Percentiles rank a stretch among this genome's conserved stretches.
Evolutionary conservation across 2,888 invertebrate genomes (phyloP).

Genomic region (Stenurella melanura): DNA sequence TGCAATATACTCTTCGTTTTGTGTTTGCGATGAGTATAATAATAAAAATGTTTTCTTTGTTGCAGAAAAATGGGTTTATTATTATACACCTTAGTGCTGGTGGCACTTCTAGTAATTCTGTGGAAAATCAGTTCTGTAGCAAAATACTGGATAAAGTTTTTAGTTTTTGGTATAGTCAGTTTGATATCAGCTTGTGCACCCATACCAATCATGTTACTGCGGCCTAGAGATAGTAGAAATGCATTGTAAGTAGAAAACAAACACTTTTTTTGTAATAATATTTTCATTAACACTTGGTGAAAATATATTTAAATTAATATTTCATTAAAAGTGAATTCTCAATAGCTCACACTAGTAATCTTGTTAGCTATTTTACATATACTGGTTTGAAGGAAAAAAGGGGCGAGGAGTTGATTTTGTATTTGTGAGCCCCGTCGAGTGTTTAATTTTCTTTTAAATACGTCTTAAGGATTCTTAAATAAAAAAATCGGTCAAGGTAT

Average conservation of each 20-base stretch:
- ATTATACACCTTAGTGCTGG: conserved; percentile 51
- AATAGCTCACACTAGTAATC: no score
- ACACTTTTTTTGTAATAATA: not conserved
- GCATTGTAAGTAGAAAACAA: conserved; percentile 82
- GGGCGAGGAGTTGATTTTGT: no score
- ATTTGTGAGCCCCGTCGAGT: no score
- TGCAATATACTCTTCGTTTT: no score
- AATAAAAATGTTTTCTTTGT: conserved; percentile 4
- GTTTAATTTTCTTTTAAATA: no score
- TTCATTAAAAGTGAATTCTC: no score
- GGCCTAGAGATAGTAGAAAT: conserved; percentile 84
- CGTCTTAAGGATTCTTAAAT: no score
- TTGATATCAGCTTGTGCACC: conserved; percentile 78
- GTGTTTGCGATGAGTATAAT: no score
- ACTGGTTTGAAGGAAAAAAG: no score
- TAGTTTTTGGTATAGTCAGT: conserved; percentile 79
- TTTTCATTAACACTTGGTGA: not conserved
- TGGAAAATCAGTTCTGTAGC: conserved; percentile 78
- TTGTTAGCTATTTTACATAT: no score
- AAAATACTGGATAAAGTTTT: conserved; percentile 83
- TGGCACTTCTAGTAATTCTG: conserved; percentile 64
- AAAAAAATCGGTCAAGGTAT: no score
- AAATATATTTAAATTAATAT: no score
- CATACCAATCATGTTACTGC: conserved; percentile 85
- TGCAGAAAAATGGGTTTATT: conserved; percentile 57